Evolutionary conservation across 2,888 invertebrate genomes (phyloP).

Genomic region (Bellardia pandia): DNA sequence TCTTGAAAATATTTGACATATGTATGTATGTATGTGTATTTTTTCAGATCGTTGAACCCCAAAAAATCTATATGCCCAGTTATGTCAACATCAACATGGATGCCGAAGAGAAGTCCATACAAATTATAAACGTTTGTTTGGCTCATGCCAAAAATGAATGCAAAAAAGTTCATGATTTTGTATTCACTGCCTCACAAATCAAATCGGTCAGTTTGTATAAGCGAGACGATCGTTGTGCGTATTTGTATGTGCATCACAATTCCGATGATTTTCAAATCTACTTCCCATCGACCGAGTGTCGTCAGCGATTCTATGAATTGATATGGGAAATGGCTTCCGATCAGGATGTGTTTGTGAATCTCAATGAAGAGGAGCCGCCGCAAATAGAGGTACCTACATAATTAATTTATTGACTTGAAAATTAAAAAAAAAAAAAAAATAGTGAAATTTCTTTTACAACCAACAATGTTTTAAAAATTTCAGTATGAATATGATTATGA

Average conservation of each 20-base stretch:
- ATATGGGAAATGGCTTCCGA: constrained; percentile 95
- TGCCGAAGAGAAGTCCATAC: constrained; percentile 95
- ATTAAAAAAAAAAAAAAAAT: background rate
- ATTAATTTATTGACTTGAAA: background rate
- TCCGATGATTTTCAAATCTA: constrained; percentile 99
- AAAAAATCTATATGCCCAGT: constrained; percentile 96
- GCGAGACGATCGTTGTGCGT: constrained; percentile 96
- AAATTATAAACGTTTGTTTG: constrained; percentile 93
- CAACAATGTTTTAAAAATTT: constrained; percentile 75
- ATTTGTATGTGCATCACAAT: constrained; percentile 98
- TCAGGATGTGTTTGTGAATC: constrained; percentile 91
- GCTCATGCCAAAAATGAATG: constrained; percentile 91
- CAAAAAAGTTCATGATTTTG: constrained; percentile 95
- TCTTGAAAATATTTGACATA: background rate
- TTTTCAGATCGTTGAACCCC: constrained; percentile 92
- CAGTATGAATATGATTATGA: constrained; percentile 97
- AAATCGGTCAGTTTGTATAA: constrained; percentile 92
- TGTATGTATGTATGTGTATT: background rate
- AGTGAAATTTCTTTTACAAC: background rate
- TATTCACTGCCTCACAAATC: constrained; percentile 91
- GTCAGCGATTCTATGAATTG: constrained; percentile 93
- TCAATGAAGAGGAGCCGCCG: constrained; percentile 88
- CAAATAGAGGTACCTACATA: constrained; percentile 89
- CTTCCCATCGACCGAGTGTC: constrained; percentile 94
- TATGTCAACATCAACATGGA: constrained; percentile 97